Conservation (phyloP, 2,888 invertebrate species). For the Ichneumon xanthorius region DNA sequence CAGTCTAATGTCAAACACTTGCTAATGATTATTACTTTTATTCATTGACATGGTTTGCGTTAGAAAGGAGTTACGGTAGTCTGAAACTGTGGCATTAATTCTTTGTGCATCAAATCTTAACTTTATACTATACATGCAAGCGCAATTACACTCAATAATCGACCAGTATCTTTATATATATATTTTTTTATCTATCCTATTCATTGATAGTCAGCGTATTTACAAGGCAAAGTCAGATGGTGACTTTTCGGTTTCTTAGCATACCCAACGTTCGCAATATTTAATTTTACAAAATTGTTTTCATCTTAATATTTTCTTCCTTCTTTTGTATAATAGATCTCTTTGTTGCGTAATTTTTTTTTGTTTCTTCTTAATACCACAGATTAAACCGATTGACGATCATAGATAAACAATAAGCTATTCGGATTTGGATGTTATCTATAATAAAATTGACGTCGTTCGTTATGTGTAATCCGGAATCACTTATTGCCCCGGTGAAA, state of each 20-base stretch:
- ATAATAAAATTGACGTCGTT: conserved; percentile 65
- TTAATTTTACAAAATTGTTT: conserved; percentile 66
- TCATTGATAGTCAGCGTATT: conserved; percentile 71
- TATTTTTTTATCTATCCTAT: conserved; percentile 42
- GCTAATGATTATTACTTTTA: conserved; percentile 66
- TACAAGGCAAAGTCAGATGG: conserved; percentile 69
- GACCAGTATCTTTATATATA: conserved; percentile 54
- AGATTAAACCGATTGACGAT: conserved; percentile 60
- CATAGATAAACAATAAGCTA: conserved; percentile 63
- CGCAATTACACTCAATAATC: conserved; percentile 64
- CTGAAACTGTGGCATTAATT: conserved; percentile 69
- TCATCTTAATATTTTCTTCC: conserved; percentile 42
- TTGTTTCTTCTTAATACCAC: conserved; percentile 55
- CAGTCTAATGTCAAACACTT: conserved; percentile 49
- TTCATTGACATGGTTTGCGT: conserved; percentile 73
- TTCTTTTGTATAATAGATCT: conserved; percentile 42
- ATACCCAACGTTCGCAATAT: conserved; percentile 64
- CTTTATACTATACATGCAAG: conserved; percentile 64
- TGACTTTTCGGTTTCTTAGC: conserved; percentile 57
- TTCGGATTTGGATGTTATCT: conserved; percentile 57
- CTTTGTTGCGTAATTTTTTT: conserved; percentile 11
- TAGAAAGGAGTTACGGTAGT: conserved; percentile 65
- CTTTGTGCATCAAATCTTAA: conserved; percentile 71
- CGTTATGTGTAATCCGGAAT: conserved; percentile 63
- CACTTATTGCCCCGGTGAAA: conserved; percentile 29